Conservation (phyloP, 2,797 vertebrate genomes). For the Kryptolebias ocellatus region DNA sequence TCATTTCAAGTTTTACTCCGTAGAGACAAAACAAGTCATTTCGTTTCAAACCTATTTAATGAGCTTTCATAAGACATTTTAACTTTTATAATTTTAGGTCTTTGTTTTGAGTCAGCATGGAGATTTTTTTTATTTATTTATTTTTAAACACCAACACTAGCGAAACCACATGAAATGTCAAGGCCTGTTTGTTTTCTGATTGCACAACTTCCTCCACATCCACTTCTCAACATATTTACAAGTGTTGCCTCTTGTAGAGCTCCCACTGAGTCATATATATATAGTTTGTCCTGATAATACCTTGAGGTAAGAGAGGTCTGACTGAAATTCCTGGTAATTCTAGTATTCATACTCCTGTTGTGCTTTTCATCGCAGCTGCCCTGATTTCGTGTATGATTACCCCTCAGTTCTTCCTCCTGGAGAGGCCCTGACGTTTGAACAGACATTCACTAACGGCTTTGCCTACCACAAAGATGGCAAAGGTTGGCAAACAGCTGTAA, state of each 20-base stretch:
- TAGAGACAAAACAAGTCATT: not conserved
- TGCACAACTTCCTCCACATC: slow-evolving; percentile 47
- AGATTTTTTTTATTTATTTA: not conserved
- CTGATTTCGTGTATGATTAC: slow-evolving; percentile 61
- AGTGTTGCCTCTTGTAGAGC: slow-evolving; percentile 19
- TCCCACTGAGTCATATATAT: slow-evolving; percentile 11
- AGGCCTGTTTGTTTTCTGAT: slow-evolving; percentile 44
- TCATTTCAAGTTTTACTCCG: not conserved
- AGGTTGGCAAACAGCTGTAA: slow-evolving; percentile 76
- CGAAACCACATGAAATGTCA: slow-evolving; percentile 55
- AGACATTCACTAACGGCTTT: slow-evolving; percentile 64
- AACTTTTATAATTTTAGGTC: slow-evolving; percentile 38
- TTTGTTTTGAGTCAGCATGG: slow-evolving; percentile 46
- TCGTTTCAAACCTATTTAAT: slow-evolving; percentile 26
- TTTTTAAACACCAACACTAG: not conserved
- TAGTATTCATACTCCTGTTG: slow-evolving; percentile 32
- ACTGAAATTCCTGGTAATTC: slow-evolving; percentile 18
- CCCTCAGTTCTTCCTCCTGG: slow-evolving; percentile 61
- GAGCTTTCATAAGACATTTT: slow-evolving; percentile 17
- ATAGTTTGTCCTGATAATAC: slow-evolving; percentile 12
- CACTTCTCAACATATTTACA: slow-evolving; percentile 25
- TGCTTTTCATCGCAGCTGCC: slow-evolving; percentile 39
- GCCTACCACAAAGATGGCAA: slow-evolving; percentile 68
- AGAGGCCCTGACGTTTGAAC: slow-evolving; percentile 69
- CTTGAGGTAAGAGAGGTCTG: slow-evolving; percentile 13